A percentile compares a stretch with the other conserved stretches of the same genome.
Evolutionary conservation across 2,888 invertebrate genomes (phyloP).

Genomic region (Ctenicera cuprea): DNA sequence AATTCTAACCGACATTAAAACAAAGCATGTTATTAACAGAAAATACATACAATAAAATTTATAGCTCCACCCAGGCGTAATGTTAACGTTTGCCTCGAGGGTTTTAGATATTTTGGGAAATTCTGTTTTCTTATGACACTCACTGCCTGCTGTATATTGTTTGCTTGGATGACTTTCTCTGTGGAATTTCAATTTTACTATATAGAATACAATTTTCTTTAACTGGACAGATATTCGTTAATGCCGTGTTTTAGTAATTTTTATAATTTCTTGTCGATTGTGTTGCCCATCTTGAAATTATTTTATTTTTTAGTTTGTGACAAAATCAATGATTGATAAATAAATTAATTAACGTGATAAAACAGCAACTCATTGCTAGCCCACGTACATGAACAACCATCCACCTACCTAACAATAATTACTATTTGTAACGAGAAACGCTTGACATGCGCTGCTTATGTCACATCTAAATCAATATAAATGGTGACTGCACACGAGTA

Average conservation of each 20-base stretch:
- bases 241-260: too few species aligned
- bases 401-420: conserved; percentile 53
- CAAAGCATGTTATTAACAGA: conserved; percentile 22
- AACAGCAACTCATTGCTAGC: conserved; percentile 50
- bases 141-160: conserved; percentile 14
- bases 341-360: conserved; percentile 55
- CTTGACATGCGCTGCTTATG: conserved; percentile 24
- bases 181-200: conserved; percentile 10
- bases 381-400: conserved; percentile 48
- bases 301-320: neutral
- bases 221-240: neutral
- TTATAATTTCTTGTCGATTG: too few species aligned
- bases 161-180: conserved; percentile 6
- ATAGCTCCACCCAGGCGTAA: neutral
- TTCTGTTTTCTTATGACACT: conserved; percentile 25
- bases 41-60: conserved; percentile 14
- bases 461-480: conserved; percentile 43
- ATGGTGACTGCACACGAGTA: conserved; percentile 18
- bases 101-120: conserved; percentile 22
- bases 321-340: conserved; percentile 50
- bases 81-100: conserved; percentile 7
- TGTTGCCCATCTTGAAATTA: neutral
- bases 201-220: neutral
- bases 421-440: conserved; percentile 49
- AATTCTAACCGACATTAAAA: conserved; percentile 15